Conservation (phyloP, 35 echinoderm and acorn worm species). For the Patiria miniata region DNA sequence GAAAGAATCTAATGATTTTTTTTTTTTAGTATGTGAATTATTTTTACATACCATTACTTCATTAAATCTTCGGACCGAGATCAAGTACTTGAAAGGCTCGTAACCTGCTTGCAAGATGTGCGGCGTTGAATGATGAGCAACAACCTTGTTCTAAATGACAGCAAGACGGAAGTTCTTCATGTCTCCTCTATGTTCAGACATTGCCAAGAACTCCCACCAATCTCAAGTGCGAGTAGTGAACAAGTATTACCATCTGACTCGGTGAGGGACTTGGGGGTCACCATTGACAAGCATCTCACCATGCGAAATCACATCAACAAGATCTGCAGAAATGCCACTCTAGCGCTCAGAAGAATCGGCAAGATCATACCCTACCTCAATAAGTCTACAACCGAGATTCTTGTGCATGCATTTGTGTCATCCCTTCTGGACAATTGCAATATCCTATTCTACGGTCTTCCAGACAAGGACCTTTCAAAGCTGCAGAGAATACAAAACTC, state of each 20-base stretch:
- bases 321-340: not conserved
- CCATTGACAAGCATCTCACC: not conserved
- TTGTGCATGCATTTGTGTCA: too few species aligned
- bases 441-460: too few species aligned
- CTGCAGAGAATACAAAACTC: too few species aligned
- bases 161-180: not conserved
- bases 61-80: not conserved
- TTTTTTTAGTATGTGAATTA: not conserved
- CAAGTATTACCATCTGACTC: not conserved
- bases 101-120: not conserved
- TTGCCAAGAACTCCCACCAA: not conserved
- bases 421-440: too few species aligned
- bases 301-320: not conserved
- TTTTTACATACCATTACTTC: not conserved
- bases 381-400: too few species aligned
- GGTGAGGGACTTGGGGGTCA: not conserved
- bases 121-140: constrained; percentile 9
- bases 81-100: not conserved
- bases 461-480: too few species aligned
- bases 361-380: not conserved
- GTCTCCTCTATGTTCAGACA: not conserved
- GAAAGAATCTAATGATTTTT: not conserved
- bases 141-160: not conserved
- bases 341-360: not conserved
- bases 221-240: not conserved